These are phyloP conservation scores for Bradynema listronoti DNA, from an alignment of 1,140 invertebrate genomes.

Conservation along the genomic window DNA sequence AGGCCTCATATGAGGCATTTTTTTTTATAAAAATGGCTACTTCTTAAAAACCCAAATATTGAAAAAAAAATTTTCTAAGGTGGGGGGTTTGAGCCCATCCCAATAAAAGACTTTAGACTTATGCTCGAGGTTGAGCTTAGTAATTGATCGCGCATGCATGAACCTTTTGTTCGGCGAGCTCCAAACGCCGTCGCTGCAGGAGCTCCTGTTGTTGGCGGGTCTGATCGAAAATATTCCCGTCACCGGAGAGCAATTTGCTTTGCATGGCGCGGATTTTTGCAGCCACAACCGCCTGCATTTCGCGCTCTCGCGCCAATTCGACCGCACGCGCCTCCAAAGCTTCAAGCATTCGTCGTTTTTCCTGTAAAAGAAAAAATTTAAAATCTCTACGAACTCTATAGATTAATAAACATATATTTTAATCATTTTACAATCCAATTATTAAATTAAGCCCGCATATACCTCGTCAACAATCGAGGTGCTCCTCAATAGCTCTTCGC, in stretches of 20 bases:
- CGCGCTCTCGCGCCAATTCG: slow-evolving; percentile 62
- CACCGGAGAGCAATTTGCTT: slow-evolving; percentile 76
- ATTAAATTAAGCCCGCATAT: background rate
- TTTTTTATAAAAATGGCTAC: too few species aligned
- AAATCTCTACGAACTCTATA: background rate
- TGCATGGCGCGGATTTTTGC: slow-evolving; percentile 68
- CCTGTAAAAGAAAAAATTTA: slow-evolving; percentile 32
- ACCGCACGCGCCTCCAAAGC: slow-evolving; percentile 65
- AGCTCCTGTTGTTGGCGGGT: slow-evolving; percentile 79
- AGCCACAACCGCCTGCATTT: slow-evolving; percentile 61
- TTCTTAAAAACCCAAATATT: too few species aligned
- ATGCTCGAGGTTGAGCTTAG: too few species aligned
- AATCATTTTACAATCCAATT: background rate
- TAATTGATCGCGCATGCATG: too few species aligned
- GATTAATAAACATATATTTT: background rate
- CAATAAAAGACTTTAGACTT: too few species aligned
- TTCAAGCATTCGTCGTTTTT: slow-evolving; percentile 65
- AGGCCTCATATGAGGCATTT: too few species aligned
- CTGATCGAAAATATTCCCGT: slow-evolving; percentile 79
- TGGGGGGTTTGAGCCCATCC: too few species aligned
- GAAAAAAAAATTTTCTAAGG: too few species aligned
- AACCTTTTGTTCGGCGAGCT: slow-evolving; percentile 77
- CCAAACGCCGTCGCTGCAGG: slow-evolving; percentile 70
- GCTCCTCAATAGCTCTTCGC: slow-evolving; percentile 62
- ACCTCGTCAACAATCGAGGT: slow-evolving; percentile 62